Evolutionary conservation across 2,113 vertebrate species (phyloP), one percentile per base, ranked within the genome.

Genomic region (Chaenogobius annularis): DNA sequence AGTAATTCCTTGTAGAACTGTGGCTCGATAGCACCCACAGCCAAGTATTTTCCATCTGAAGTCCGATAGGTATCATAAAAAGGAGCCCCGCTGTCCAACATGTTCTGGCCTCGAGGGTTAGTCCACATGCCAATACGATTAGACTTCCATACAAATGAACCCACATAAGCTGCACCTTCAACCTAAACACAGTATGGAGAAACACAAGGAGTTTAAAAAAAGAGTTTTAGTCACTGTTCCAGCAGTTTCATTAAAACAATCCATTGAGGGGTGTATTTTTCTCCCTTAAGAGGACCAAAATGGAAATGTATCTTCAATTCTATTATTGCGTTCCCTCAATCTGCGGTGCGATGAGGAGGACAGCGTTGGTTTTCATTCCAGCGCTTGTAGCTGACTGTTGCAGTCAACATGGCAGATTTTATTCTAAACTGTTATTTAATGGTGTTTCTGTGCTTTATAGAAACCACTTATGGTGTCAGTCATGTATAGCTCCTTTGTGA

Each of bases 131-230:
- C 95, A 0, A 74, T 0, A 10, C 74, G 75, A 52, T 85, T 81
- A 10, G 94, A 93, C 59, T 96, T 96, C 97, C 97, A 99, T n/a
- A 97, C 50, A 81, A 97, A 99, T 52, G 97, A 97, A 66, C 97
- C 95, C 10, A 96, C 66, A 69, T 99, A 99, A 0, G 96, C 95
- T 0, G 92, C 74, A 74, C 98, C 98, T 92, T 99, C 98, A 19
- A 97, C 96, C 98, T 99, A 66, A 58, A 61, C 12, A 59, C 20
- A 31, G 19, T 23, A 56, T 31, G 26, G 26, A 31, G 26, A 31
- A 31, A 31, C 26, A 31, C 26, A 31, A 31, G 26, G 10, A 10
- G 0, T 22, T 10, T 56, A 4, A 19, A 3, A 19, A 17, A 50
- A 19, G 15, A 17, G 14, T 50, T 50, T 50, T 43, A 9, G 5